A percentile compares a stretch with the other conserved stretches of the same genome.
These are phyloP conservation scores for Musca domestica DNA, from an alignment of 1,140 invertebrate species.

Conservation along the genomic window DNA sequence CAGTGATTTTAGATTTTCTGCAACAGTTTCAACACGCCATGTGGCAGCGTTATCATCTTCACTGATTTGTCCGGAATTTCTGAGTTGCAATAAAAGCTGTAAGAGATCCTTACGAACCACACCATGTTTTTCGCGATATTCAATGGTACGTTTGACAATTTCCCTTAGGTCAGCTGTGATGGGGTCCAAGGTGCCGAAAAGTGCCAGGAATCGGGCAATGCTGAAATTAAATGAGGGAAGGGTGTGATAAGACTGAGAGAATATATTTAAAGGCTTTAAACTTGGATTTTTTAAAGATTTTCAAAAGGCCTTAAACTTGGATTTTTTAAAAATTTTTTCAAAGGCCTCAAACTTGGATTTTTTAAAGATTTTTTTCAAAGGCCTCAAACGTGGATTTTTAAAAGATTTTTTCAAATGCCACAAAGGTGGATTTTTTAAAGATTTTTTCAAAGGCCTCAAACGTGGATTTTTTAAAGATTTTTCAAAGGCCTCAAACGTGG, in stretches of 20 bases:
- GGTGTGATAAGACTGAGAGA: too few species aligned
- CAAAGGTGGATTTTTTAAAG: not conserved
- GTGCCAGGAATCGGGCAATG: conserved; percentile 32
- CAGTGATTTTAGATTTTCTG: conserved; percentile 28
- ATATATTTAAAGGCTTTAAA: too few species aligned
- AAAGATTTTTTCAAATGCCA: not conserved
- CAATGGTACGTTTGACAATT: conserved; percentile 59
- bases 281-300: too few species aligned
- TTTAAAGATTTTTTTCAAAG: too few species aligned
- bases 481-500: too few species aligned
- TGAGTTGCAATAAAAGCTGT: conserved; percentile 58
- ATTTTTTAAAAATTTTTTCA: too few species aligned
- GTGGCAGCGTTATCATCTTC: conserved; percentile 40
- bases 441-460: not conserved
- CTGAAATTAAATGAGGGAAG: conserved; percentile 22
- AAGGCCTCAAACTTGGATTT: too few species aligned
- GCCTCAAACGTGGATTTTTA: too few species aligned
- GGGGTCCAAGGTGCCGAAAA: conserved; percentile 33
- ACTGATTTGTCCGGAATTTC: conserved; percentile 53
- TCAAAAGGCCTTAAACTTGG: too few species aligned
- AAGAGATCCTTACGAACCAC: conserved; percentile 59
- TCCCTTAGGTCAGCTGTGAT: conserved; percentile 32
- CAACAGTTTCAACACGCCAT: conserved; percentile 29
- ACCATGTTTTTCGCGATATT: conserved; percentile 56
- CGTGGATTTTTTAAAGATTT: not conserved